These are phyloP conservation scores for Eristalis arbustorum DNA, from an alignment of 2,888 invertebrate genomes.

Conservation along the genomic window DNA sequence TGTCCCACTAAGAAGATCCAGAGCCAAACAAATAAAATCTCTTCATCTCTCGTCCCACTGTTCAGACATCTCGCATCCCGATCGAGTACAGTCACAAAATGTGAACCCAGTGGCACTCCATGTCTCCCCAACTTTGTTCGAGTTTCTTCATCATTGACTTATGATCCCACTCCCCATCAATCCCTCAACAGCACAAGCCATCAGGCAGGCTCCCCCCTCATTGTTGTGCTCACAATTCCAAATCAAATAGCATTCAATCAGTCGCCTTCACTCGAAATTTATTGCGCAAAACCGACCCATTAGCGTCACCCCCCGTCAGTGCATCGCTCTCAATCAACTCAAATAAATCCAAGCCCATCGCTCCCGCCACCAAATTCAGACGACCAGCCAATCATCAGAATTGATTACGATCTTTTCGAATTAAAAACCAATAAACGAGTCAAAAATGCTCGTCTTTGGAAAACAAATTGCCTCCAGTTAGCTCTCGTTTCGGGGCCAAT, in stretches of 20 bases:
- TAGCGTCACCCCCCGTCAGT: neutral
- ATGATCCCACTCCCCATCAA: no score
- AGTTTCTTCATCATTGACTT: no score
- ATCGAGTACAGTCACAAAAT: no score
- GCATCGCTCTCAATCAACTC: constrained; percentile 1
- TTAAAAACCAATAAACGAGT: constrained; percentile 67
- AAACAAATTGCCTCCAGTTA: constrained; percentile 31
- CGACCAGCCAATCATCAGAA: constrained; percentile 44
- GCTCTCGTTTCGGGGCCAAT: constrained; percentile 40
- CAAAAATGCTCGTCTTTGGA: constrained; percentile 34
- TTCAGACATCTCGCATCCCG: no score
- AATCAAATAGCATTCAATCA: constrained; percentile 1
- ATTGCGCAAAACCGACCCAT: constrained; percentile 38
- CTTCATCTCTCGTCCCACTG: no score
- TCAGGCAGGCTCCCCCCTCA: neutral
- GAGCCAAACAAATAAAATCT: no score
- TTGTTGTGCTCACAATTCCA: neutral
- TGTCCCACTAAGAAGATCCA: no score
- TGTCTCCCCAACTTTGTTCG: no score
- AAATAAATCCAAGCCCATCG: constrained; percentile 28
- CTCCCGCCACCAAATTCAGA: neutral
- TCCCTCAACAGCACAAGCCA: neutral
- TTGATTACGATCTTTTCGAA: constrained; percentile 64
- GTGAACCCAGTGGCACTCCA: no score
- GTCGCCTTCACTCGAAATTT: constrained; percentile 13